Conservation (phyloP, 2,797 vertebrate species). For the Champsocephalus esox region DNA sequence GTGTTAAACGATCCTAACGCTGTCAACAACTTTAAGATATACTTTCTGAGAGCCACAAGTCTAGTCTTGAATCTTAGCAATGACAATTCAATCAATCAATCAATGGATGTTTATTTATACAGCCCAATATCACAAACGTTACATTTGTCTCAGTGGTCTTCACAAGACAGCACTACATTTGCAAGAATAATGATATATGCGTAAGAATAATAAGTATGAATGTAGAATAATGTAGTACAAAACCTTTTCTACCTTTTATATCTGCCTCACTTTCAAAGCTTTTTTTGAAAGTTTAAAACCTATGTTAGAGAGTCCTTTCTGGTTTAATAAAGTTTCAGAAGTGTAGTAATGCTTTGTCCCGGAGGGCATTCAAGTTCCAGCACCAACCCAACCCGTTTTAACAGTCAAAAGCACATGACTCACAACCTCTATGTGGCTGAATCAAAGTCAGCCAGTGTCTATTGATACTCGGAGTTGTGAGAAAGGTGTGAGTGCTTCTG, state of each 20-base stretch:
- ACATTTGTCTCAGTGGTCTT: too few species aligned
- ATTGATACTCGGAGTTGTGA: conserved; percentile 77
- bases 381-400: conserved; percentile 81
- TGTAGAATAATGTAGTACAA: neutral
- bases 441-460: conserved; percentile 83
- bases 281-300: conserved; percentile 37
- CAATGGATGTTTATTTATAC: too few species aligned
- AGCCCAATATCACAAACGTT: too few species aligned
- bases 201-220: neutral
- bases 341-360: conserved; percentile 80
- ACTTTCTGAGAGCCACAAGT: conserved; percentile 57
- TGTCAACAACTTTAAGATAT: conserved; percentile 61
- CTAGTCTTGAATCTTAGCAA: conserved; percentile 59
- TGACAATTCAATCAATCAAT: neutral
- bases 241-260: conserved; percentile 20
- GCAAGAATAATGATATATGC: neutral
- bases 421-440: conserved; percentile 80
- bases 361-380: conserved; percentile 85
- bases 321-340: conserved; percentile 72
- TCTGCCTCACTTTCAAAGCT: conserved; percentile 26
- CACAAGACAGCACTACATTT: neutral
- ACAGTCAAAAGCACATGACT: conserved; percentile 83
- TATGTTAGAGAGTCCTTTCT: conserved; percentile 49
- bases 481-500: conserved; percentile 80
- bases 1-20: conserved; percentile 60